Conservation (phyloP, 2,888 invertebrate genomes). For the Tetanocera ferruginea region DNA sequence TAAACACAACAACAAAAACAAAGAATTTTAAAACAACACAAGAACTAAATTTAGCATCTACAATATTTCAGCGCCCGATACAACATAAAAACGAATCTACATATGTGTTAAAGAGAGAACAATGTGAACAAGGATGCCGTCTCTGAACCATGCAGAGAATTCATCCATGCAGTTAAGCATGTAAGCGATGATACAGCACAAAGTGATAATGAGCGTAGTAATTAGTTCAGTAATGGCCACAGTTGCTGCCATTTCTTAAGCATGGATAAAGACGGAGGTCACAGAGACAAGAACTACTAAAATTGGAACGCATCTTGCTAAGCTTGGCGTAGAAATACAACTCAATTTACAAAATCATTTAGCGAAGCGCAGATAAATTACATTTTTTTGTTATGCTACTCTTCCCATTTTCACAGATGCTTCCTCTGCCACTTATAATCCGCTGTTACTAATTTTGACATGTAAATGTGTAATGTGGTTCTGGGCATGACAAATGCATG, state of each 20-base stretch:
- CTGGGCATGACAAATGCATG: too few relatives aligned
- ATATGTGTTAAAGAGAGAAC: background rate
- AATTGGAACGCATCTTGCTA: background rate
- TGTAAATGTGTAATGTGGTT: too few relatives aligned
- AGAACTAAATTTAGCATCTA: too few relatives aligned
- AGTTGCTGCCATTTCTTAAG: background rate
- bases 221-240: conserved; percentile 4
- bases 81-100: too few relatives aligned
- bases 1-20: too few relatives aligned
- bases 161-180: background rate
- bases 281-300: too few relatives aligned
- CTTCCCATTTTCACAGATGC: background rate
- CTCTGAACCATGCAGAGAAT: background rate
- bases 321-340: background rate
- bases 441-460: too few relatives aligned
- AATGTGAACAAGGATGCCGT: background rate
- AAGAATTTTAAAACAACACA: too few relatives aligned
- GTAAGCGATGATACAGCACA: background rate
- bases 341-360: conserved; percentile 22
- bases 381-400: background rate
- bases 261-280: too few relatives aligned
- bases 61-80: too few relatives aligned
- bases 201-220: conserved; percentile 3
- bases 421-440: background rate
- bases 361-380: background rate